Evolutionary conservation across 2,797 vertebrate species (phyloP).

Genomic region (Spinus olivaceus): DNA sequence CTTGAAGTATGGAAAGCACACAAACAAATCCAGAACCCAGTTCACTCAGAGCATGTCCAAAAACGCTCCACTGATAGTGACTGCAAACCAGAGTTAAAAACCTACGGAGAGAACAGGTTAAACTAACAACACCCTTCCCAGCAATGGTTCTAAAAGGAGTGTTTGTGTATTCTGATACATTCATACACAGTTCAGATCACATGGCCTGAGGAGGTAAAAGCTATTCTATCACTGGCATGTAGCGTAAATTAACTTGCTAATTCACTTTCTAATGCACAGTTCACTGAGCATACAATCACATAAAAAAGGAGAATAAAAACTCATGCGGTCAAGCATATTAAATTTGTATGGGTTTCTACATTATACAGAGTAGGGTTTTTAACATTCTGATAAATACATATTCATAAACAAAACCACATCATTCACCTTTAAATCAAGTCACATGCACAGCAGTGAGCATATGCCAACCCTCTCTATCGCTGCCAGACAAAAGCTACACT

Average conservation of each 20-base stretch:
- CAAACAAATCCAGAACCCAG: neutral
- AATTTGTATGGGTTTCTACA: neutral
- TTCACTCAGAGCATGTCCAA: neutral
- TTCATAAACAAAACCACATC: neutral
- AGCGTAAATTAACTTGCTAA: slow-evolving; percentile 45
- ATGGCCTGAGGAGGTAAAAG: neutral
- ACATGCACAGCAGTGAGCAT: slow-evolving; percentile 47
- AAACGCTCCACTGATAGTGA: neutral
- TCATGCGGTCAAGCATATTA: neutral
- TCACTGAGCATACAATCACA: slow-evolving; percentile 8
- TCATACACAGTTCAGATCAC: neutral
- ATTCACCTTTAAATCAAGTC: slow-evolving; percentile 32
- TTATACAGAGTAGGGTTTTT: neutral
- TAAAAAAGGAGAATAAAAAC: neutral
- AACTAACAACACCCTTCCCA: neutral
- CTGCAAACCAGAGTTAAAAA: neutral
- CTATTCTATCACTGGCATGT: neutral
- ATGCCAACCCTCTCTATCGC: slow-evolving; percentile 50
- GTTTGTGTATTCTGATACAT: neutral
- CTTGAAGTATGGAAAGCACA: neutral
- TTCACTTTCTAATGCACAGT: neutral
- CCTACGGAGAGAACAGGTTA: neutral
- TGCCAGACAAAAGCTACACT: slow-evolving; percentile 51
- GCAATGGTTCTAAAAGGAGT: neutral
- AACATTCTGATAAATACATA: neutral